A percentile compares a stretch with the other conserved stretches of the same genome.
These are phyloP conservation scores for Spondyliosoma cantharus DNA, from an alignment of 2,797 vertebrate genomes.

Conservation along the genomic window DNA sequence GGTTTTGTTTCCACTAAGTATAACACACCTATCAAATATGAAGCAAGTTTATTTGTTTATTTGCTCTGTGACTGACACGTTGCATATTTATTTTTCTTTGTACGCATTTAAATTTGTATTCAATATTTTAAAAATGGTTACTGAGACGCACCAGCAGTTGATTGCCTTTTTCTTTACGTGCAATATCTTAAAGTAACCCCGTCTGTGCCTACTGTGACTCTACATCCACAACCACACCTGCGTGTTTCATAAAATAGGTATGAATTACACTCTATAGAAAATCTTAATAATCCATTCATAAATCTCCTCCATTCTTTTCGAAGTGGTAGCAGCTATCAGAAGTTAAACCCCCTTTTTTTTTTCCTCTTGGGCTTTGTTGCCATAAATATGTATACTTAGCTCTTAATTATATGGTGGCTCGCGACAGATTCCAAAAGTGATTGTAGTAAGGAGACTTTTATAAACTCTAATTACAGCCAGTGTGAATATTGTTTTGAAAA, in stretches of 20 bases:
- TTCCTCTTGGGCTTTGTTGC: conserved; percentile 31
- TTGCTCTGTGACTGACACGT: neutral
- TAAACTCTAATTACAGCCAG: conserved; percentile 74
- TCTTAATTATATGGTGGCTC: conserved; percentile 71
- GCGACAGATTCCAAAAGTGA: conserved; percentile 64
- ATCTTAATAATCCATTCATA: neutral
- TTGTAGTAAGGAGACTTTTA: conserved; percentile 66
- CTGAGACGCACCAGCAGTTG: neutral
- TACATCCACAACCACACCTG: neutral
- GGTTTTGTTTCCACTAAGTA: too few relatives aligned
- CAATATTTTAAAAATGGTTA: neutral
- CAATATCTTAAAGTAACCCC: neutral
- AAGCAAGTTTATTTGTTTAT: too few relatives aligned
- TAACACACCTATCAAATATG: too few relatives aligned
- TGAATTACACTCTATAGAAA: neutral
- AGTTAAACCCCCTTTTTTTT: conserved; percentile 26
- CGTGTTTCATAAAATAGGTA: neutral
- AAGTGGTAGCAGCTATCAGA: conserved; percentile 39
- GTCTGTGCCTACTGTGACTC: neutral
- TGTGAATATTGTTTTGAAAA: conserved; percentile 71
- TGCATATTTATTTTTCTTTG: neutral
- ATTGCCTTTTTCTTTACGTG: neutral
- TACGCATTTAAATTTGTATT: neutral
- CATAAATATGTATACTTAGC: conserved; percentile 64
- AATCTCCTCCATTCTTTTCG: neutral